Percentiles rank a stretch among this genome's conserved stretches.
These are phyloP conservation scores for Hippoglossus hippoglossus DNA, from an alignment of 2,797 vertebrate genomes.

Conservation along the genomic window DNA sequence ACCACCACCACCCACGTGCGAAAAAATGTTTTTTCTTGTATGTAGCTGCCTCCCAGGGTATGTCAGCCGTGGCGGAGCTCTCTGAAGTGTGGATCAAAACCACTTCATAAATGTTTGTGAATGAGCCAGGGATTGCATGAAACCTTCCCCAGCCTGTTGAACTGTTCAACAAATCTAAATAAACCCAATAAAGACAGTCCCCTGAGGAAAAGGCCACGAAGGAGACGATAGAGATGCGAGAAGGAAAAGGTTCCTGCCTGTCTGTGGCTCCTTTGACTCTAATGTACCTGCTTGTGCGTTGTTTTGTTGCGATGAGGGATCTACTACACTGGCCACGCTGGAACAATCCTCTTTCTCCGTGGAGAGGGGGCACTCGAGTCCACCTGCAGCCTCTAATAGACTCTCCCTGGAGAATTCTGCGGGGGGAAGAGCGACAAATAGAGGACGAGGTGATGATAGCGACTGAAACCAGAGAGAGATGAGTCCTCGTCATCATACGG, in stretches of 20 bases:
- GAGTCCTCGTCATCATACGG: background rate
- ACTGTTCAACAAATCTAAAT: conserved; percentile 46
- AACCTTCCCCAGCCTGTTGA: conserved; percentile 35
- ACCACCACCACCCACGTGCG: too few relatives aligned
- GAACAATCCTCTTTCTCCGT: conserved; percentile 66
- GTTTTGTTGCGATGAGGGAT: conserved; percentile 64
- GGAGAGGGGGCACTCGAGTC: conserved; percentile 66
- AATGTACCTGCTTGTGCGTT: conserved; percentile 70
- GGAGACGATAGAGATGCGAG: background rate
- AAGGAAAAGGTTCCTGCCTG: background rate
- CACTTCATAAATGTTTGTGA: conserved; percentile 36
- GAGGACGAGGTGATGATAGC: conserved; percentile 4
- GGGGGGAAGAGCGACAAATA: conserved; percentile 23
- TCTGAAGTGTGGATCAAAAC: conserved; percentile 50
- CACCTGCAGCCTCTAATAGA: conserved; percentile 77
- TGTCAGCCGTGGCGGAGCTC: conserved; percentile 10
- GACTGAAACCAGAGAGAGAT: background rate
- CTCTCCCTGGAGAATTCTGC: conserved; percentile 84
- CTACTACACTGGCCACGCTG: conserved; percentile 53
- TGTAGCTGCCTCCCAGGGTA: conserved; percentile 10
- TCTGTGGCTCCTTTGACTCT: background rate
- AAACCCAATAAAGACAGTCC: conserved; percentile 25
- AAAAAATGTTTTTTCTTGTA: too few relatives aligned
- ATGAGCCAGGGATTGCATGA: conserved; percentile 47
- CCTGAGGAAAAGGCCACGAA: background rate